phyloP scores from a whole-genome alignment of 2,113 vertebrate species.

The Corynorhinus townsendii region DNA sequence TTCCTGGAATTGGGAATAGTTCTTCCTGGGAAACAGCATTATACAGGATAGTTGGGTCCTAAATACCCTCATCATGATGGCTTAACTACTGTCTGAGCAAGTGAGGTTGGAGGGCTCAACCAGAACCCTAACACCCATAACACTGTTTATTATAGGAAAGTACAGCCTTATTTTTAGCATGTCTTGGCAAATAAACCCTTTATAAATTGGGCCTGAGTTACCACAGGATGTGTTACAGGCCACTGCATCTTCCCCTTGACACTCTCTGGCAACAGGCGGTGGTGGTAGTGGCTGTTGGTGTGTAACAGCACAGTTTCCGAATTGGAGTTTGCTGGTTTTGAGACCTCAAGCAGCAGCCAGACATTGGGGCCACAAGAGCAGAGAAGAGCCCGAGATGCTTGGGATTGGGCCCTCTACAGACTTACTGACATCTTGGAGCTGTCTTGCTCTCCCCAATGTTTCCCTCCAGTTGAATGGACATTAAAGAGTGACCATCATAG shows the following conservation, averaged over 20 bases:
- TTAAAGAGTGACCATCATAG: background rate
- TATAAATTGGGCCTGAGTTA: background rate
- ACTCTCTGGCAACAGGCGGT: background rate
- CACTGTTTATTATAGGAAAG: background rate
- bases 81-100: background rate
- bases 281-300: background rate
- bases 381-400: background rate
- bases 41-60: background rate
- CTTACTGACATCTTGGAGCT: background rate
- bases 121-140: background rate
- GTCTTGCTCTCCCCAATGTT: background rate
- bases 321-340: background rate
- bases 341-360: background rate
- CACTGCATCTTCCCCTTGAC: background rate
- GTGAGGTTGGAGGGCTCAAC: background rate
- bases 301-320: background rate
- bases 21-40: background rate
- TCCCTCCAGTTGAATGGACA: background rate
- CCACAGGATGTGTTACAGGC: background rate
- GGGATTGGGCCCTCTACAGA: background rate
- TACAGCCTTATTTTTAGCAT: background rate
- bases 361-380: background rate
- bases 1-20: background rate
- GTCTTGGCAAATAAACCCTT: background rate
- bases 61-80: background rate